A percentile compares a stretch with the other conserved stretches of the same genome.
phyloP scores from a whole-genome alignment of 2,797 vertebrate species.

The Threskiornis aethiopicus region DNA sequence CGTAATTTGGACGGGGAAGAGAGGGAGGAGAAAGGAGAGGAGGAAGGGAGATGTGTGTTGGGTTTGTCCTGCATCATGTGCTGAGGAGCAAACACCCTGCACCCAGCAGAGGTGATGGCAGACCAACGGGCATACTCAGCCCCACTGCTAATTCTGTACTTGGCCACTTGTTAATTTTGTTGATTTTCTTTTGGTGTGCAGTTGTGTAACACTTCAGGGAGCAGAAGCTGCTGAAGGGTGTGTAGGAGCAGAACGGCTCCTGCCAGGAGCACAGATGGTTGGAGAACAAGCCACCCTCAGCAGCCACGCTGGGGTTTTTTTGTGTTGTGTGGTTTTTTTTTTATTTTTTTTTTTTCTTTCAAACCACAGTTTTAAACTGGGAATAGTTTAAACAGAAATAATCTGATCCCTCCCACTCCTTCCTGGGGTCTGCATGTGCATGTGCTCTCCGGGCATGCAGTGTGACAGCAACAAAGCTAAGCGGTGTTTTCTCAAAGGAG shows the following conservation, averaged over 20 bases:
- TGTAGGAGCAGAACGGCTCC: slow-evolving; percentile 9
- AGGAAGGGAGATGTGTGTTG: neutral
- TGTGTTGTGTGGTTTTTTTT: neutral
- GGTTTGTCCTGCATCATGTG: neutral
- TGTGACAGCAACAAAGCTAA: neutral
- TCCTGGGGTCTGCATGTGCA: neutral
- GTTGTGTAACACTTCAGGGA: slow-evolving; percentile 50
- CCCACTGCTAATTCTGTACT: neutral
- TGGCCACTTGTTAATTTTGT: slow-evolving; percentile 19
- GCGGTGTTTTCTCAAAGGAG: neutral
- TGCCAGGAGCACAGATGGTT: slow-evolving; percentile 57
- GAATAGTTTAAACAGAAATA: neutral
- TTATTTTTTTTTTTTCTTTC: neutral
- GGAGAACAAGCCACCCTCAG: slow-evolving; percentile 37
- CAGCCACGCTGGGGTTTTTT: neutral
- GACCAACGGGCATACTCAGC: accelerated
- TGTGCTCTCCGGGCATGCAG: neutral
- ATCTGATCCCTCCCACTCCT: neutral
- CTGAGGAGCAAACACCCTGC: neutral
- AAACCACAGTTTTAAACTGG: neutral
- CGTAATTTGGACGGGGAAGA: neutral
- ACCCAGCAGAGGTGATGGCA: neutral
- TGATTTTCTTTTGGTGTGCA: neutral
- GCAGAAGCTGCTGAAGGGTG: slow-evolving; percentile 35
- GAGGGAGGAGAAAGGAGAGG: neutral